Base-by-base conservation (phyloP, 1,140 invertebrate species). In the Drosophila rhopaloa region DNA sequence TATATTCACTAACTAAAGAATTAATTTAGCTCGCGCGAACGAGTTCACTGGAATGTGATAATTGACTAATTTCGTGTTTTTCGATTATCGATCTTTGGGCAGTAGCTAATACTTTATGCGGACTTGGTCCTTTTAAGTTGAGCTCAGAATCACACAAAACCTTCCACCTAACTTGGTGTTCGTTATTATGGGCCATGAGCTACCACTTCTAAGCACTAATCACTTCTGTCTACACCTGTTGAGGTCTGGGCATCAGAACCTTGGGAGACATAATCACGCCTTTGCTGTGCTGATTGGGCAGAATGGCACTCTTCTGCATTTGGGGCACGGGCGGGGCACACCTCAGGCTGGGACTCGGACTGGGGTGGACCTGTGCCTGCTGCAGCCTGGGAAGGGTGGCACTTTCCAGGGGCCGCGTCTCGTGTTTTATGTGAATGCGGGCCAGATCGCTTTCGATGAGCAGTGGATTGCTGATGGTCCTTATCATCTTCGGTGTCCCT, bases 231-330 rank as follows among this genome's bases (percentile, higher is more conserved):
- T 68, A 68, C 27, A 67, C 65, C 19, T 16, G 16, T 27, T 67
- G 56, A 24, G 59, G 29, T 55, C 53, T 78, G 65, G 61, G 74
- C 74, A 82, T 71, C 32, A 85, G 76, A 41, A 80, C 73, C 27
- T 83, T 73, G n/a, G 83, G 83, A 3, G 79, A 80, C 84, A 88
- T 89, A 37, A 88, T 89, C 35, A 88, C 67, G 14, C 80, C 83
- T 19, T 63, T 56, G 47, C 61, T 55, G 37, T 83, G 14, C 65
- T 35, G 32, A 55, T 76, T 14, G 44, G 74, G 35, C 57, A 65
- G 1, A 53, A 81, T 47, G 81, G 76, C 32, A 58, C 79, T 10
- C 40, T 37, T n/a, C n/a, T 47, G 41, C 3, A 41, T 16, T 5
- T 32, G 38, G 0, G 82, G 82, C 55, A 86, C 84, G 0, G 83